Percentiles rank a stretch among this genome's conserved stretches.
Conservation (phyloP, 1,140 invertebrate species). For the Tetramorium alpestre region DNA sequence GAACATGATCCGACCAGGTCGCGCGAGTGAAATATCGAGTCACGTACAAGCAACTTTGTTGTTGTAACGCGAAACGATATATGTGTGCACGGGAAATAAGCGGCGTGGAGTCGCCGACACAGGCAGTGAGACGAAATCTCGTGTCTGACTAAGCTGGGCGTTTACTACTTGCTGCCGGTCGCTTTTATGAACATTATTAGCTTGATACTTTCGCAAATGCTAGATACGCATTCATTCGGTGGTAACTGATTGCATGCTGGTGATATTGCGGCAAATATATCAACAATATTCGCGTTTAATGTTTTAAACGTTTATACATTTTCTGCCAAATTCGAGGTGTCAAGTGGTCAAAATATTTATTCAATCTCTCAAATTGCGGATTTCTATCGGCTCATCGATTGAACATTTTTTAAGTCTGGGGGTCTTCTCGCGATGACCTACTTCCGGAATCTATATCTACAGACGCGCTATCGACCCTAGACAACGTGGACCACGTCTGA, state of each 20-base stretch:
- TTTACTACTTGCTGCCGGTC: constrained; percentile 33
- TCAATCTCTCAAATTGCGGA: neutral
- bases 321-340: neutral
- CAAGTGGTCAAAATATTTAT: too few species aligned
- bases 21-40: neutral
- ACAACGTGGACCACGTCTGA: constrained; percentile 53
- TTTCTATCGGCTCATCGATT: neutral
- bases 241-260: too few species aligned
- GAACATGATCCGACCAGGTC: neutral
- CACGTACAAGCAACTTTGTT: constrained; percentile 38
- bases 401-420: neutral
- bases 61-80: constrained; percentile 28
- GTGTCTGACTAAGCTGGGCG: constrained; percentile 5
- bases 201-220: neutral
- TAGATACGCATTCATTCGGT: neutral
- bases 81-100: neutral
- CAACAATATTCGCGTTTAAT: neutral
- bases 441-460: constrained; percentile 39
- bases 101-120: neutral
- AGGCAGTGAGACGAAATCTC: neutral
- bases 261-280: neutral
- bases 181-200: neutral
- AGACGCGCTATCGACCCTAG: constrained; percentile 50
- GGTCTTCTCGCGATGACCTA: constrained; percentile 23
- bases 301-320: neutral